Base-by-base conservation (phyloP, 1,140 invertebrate genomes). In the Pseudobourletiella spinata region DNA sequence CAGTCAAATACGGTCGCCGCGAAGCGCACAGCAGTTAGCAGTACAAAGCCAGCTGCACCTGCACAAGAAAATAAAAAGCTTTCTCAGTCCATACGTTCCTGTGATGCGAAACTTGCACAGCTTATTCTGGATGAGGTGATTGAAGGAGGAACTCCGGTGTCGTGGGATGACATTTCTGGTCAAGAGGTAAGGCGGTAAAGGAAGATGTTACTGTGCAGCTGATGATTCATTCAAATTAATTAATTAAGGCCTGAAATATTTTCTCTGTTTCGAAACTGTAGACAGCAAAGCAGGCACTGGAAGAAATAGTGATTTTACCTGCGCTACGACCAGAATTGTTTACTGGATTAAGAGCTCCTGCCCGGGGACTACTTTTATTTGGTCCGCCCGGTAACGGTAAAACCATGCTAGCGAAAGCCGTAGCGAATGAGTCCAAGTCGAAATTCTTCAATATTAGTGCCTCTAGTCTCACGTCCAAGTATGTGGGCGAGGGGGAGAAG, bases 391-490 rank as follows among this genome's bases (percentile, higher is more conserved):
- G 91, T 28, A 92, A 91, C 73, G 91, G 91, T 43, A 98, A 98
- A 76, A 97, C 95, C 0, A 76, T 98, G 60, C 79, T 98, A 55
- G 88, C 88, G 0, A 82, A 88, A 39, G 88, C 91, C 55, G 91
- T 97, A 18, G 93, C 95, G 1, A 91, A 88, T 16, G 90, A 98
- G 74, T 83, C 82, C 43, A 82, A 82, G 66, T 91, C 94, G 3
- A 98, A 94, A 0, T 98, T 99, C 77, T 98, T 98, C 74, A 93
- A 90, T 50, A 97, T 98, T 72, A 95, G 91, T 67, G 94, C 95
- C 14, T 95, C 94, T 11, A 93, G 90, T 61, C 77, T 98, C n/a
- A 98, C 93, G n/a, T 97, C 93, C 54, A 99, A 98, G 75, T 64
- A 93, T 77, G 91, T 98, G 2, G 95, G 95, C 6, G 95, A 99